Evolutionary conservation across 2,113 vertebrate genomes (phyloP).

Genomic region (Pangasianodon hypophthalmus): DNA sequence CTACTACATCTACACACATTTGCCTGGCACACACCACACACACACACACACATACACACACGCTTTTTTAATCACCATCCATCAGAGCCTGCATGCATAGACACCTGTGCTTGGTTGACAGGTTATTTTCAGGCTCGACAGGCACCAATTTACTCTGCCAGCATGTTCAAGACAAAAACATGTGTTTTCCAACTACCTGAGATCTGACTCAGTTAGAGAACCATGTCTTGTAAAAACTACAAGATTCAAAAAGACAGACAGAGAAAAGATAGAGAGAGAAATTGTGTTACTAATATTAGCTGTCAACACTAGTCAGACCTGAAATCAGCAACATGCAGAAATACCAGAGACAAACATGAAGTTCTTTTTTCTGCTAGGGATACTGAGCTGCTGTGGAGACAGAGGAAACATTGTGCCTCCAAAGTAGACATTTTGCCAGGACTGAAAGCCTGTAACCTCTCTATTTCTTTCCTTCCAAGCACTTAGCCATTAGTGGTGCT

Average conservation of each 20-base stretch:
- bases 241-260: not conserved
- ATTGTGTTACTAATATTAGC: constrained; percentile 31
- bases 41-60: constrained; percentile 13
- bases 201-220: not conserved
- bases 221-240: not conserved
- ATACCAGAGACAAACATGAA: constrained; percentile 21
- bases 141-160: constrained; percentile 3
- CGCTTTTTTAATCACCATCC: constrained; percentile 7
- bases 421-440: not conserved
- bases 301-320: constrained; percentile 16
- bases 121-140: constrained; percentile 18
- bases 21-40: not conserved
- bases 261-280: not conserved
- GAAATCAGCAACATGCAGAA: not conserved
- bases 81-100: constrained; percentile 2
- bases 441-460: not conserved
- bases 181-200: constrained; percentile 19
- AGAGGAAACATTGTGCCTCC: constrained; percentile 27
- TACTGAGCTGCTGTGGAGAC: constrained; percentile 17
- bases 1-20: not conserved
- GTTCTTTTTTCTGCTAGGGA: constrained; percentile 6
- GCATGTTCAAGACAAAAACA: constrained; percentile 1
- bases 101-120: constrained; percentile 10
- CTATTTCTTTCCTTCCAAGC: constrained; percentile 1
- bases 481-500: constrained; percentile 12